Base-by-base conservation (phyloP, 2,888 invertebrate genomes). In the Shargacucullia verbasci region DNA sequence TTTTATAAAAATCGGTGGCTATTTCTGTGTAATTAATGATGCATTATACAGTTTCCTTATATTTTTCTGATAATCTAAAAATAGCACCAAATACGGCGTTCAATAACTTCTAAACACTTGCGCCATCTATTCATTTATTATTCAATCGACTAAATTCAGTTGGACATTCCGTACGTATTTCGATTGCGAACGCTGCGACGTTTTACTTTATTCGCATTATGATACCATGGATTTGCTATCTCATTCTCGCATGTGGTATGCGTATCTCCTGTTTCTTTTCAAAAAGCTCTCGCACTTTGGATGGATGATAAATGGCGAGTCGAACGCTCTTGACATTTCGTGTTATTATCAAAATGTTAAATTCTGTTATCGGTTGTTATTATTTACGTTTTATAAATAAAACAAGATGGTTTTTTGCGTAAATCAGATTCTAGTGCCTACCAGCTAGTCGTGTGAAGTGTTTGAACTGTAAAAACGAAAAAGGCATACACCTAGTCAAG, bases 101-200 rank as follows among this genome's bases (percentile, higher is more conserved):
- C 91, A 90, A 91, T 91, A 92, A 89, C 81, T 86, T 82, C 79
- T 76, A 83, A 85, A 90, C 89, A 88, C 90, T 90, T 90, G 92
- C 92, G 92, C 92, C 85, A 86, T 84, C 85, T 85, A 80, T 81
- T 76, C 77, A 72, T 44, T 39, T 44, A 60, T 7, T 44, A 60
- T 9, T 59, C 58, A 75, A 40, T 33, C 78, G 74, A 55, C 70
- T 15, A 79, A 82, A 69, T 81, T 62, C 37, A 67, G 63, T 73
- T 72, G 79, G 15, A 29, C 56, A 50, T 45, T 50, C 12, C 31
- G 45, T 61, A 54, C 54, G 33, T 48, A 46, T 53, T 62, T 54
- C 41, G 49, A 55, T 58, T 60, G 8, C 13, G 49, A 61, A 29
- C 6, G 25, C 53, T 52, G 41, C 31, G 55, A 60, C 80, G 75